Evolutionary conservation across 2,888 invertebrate species (phyloP).

Genomic region (Odontocerum albicorne): DNA sequence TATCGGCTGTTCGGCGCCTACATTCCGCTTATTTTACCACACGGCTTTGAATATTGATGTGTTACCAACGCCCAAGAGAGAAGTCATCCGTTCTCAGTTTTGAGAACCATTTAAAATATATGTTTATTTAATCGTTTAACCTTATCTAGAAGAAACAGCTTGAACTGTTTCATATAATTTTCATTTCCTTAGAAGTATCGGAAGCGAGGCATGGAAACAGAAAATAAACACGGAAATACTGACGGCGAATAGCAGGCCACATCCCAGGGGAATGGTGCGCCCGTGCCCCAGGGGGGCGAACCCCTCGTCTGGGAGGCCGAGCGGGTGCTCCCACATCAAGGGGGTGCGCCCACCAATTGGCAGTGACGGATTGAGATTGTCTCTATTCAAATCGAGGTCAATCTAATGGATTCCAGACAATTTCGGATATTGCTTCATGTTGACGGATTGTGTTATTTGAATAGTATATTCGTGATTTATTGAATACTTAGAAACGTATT

Average conservation of each 20-base stretch:
- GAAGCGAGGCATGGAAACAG: constrained; percentile 12
- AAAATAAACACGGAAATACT: constrained; percentile 31
- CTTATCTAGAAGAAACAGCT: background rate
- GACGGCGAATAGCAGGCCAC: constrained; percentile 27
- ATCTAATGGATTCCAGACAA: too few species aligned
- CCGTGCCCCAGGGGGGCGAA: constrained; percentile 21
- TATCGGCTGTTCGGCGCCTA: too few species aligned
- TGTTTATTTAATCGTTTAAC: too few species aligned
- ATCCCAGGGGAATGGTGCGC: constrained; percentile 24
- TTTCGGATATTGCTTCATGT: too few species aligned
- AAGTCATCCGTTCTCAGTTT: too few species aligned
- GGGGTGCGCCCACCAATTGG: background rate
- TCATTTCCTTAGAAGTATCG: constrained; percentile 6
- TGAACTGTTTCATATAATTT: background rate
- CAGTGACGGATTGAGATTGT: constrained; percentile 8
- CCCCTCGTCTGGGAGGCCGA: background rate
- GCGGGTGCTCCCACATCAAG: background rate
- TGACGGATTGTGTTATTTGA: too few species aligned
- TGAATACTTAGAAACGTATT: too few species aligned
- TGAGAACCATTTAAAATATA: too few species aligned
- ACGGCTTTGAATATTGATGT: too few species aligned
- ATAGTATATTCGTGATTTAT: too few species aligned
- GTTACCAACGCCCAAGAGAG: too few species aligned
- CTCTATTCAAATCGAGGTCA: background rate
- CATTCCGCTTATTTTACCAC: too few species aligned